Evolutionary conservation across 2,888 invertebrate genomes (phyloP).

Genomic region (Drosophila rubida): DNA sequence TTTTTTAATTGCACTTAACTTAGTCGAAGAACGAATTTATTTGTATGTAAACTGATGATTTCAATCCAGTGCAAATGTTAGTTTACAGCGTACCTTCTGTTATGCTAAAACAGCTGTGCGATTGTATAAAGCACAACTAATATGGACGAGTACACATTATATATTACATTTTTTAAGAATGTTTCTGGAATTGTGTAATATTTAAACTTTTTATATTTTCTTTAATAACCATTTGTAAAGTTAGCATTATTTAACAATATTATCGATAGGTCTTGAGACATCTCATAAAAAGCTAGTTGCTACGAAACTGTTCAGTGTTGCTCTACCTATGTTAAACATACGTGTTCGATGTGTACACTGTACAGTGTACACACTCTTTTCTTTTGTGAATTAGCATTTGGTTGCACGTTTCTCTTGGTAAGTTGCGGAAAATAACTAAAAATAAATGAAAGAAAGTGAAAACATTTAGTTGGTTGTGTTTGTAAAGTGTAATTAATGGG

Average conservation of each 20-base stretch:
- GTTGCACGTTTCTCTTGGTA: conserved; percentile 84
- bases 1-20: not conserved
- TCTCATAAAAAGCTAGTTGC: conserved; percentile 1
- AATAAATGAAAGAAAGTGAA: conserved; percentile 37
- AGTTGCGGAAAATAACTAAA: conserved; percentile 59
- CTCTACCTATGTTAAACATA: not conserved
- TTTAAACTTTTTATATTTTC: no score
- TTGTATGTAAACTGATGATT: not conserved
- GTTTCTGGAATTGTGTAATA: no score
- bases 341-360: conserved; percentile 29
- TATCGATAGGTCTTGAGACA: not conserved
- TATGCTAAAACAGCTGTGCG: not conserved
- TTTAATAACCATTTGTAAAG: no score
- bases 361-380: conserved; percentile 70
- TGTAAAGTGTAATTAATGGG: not conserved
- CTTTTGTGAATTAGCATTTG: conserved; percentile 81
- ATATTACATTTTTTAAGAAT: no score
- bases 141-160: no score
- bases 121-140: no score
- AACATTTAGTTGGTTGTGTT: conserved; percentile 5
- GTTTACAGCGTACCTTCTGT: not conserved
- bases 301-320: conserved; percentile 21
- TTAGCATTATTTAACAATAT: no score
- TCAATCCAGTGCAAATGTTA: not conserved
- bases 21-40: not conserved